Base-by-base conservation (phyloP, 2,797 vertebrate genomes). In the Acanthurus tractus region DNA sequence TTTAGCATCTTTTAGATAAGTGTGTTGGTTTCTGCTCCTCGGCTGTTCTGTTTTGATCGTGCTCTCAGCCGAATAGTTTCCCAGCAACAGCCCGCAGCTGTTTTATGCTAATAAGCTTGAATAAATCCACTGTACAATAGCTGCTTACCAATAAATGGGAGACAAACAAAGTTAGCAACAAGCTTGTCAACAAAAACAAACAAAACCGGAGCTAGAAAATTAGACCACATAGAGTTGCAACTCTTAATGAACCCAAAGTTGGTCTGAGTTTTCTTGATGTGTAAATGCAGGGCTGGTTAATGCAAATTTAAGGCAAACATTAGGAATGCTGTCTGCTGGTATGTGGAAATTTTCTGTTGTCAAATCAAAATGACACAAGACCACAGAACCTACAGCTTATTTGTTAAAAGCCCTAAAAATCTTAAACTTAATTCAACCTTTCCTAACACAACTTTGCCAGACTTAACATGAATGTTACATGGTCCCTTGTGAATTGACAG, bases 401-500 rank as follows among this genome's bases (percentile, higher is more conserved):
- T 34, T 34, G 29, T 34, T 34, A 7, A 34, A 34, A 34, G 29
- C 29, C 29, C 29, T 34, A 34, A 34, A 34, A 7, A 6, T 34
- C 5, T 34, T 34, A 34, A 34, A 34, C 29, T 34, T 7, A 34
- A 34, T 34, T 34, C 29, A 34, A 34, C 29, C 29, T 34, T 34
- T 34, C 5, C 6, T 34, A 34, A 34, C 29, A 49, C 25, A 62
- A 23, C 20, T 14, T 9, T 79, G 53, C 42, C 72, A 57, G 63
- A 18, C 15, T 45, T 72, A 17, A 58, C 6, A 55, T 54, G n/a
- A 55, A 63, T 9, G 38, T 9, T 17, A 54, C 48, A 40, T 38
- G 40, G 55, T 42, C 55, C 22, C 36, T 14, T 4, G 58, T 20
- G 49, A 62, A 48, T 29, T 62, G 62, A 71, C 65, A 53, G 34